These are phyloP conservation scores for Tenthredo notha DNA, from an alignment of 2,888 invertebrate species.

Conservation along the genomic window DNA sequence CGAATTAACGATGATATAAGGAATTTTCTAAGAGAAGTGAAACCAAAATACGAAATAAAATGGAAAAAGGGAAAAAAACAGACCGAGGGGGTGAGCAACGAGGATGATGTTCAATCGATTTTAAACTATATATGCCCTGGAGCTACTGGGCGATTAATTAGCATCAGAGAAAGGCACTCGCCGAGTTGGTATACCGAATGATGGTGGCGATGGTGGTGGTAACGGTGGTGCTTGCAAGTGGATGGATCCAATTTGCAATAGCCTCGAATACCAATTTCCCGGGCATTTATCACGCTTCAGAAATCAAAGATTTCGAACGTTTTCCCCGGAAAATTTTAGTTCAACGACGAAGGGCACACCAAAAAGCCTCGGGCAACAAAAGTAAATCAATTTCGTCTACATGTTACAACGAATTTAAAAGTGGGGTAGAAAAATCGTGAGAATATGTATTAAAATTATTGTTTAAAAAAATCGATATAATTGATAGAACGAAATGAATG, in stretches of 20 bases:
- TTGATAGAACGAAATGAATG: background rate
- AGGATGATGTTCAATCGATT: background rate
- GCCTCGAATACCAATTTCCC: slow-evolving; percentile 60
- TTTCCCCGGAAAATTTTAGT: slow-evolving; percentile 53
- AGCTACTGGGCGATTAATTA: slow-evolving; percentile 17
- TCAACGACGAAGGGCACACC: background rate
- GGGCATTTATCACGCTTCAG: slow-evolving; percentile 64
- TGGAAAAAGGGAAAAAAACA: too few relatives aligned
- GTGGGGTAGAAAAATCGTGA: background rate
- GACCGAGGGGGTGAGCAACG: too few relatives aligned
- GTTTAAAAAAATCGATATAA: background rate
- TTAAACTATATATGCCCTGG: background rate
- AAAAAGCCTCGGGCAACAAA: background rate
- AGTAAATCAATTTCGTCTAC: slow-evolving; percentile 30
- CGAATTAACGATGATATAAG: too few relatives aligned
- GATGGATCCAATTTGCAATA: slow-evolving; percentile 60
- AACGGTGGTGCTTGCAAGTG: slow-evolving; percentile 41
- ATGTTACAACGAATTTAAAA: background rate
- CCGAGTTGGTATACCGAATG: background rate
- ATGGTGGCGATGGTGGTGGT: background rate
- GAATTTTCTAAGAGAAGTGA: too few relatives aligned
- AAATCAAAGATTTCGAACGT: slow-evolving; percentile 64
- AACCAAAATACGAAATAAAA: too few relatives aligned
- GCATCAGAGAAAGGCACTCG: slow-evolving; percentile 12
- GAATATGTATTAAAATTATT: background rate